These are phyloP conservation scores for Calameuta idolon DNA, from an alignment of 2,888 invertebrate species.

Conservation along the genomic window DNA sequence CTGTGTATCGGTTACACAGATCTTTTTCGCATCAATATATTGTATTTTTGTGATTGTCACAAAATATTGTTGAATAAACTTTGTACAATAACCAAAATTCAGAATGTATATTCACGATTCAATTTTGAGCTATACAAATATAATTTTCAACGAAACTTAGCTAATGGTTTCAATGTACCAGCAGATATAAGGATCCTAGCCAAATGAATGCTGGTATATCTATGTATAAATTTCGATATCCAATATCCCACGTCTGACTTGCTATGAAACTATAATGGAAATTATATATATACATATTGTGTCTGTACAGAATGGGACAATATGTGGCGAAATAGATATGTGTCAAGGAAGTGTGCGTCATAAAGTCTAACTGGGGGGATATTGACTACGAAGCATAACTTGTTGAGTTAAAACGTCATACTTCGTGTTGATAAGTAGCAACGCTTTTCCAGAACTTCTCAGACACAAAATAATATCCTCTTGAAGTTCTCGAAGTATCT, in stretches of 20 bases:
- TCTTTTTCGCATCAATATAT: neutral
- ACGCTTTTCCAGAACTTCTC: neutral
- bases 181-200: neutral
- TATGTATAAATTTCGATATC: slow-evolving; percentile 28
- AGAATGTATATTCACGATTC: neutral
- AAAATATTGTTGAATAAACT: neutral
- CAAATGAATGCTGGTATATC: neutral
- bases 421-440: neutral
- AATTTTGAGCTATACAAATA: neutral
- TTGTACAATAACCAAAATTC: neutral
- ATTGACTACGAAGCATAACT: neutral
- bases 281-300: slow-evolving; percentile 4
- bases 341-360: neutral
- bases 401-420: neutral
- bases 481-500: neutral
- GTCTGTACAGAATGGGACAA: neutral
- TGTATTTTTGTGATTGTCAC: neutral
- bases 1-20: neutral
- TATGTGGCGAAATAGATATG: neutral
- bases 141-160: neutral
- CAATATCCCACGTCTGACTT: slow-evolving; percentile 39
- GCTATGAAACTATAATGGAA: slow-evolving; percentile 21
- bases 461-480: neutral
- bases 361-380: neutral
- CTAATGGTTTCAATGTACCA: neutral